These are phyloP conservation scores for Wiebesia pumilae DNA, from an alignment of 1,140 invertebrate genomes.

Conservation along the genomic window DNA sequence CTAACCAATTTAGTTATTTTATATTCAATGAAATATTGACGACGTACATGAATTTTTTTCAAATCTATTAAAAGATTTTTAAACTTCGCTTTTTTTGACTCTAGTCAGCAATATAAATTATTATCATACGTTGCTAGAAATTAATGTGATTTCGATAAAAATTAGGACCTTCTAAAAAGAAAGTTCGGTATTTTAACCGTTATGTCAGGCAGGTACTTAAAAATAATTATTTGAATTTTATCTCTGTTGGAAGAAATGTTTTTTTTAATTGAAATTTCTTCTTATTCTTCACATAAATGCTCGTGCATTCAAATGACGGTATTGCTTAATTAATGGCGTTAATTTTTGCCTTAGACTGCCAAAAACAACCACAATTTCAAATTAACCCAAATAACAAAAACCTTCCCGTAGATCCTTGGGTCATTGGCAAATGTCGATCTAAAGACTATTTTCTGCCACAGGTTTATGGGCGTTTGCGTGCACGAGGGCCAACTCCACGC, in stretches of 20 bases:
- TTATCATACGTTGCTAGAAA: not conserved
- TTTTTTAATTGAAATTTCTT: not conserved
- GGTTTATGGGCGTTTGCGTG: slow-evolving; percentile 97
- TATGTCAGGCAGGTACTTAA: not conserved
- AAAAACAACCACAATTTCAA: too few relatives aligned
- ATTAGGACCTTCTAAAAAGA: not conserved
- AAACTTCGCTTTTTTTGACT: not conserved
- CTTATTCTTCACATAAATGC: too few relatives aligned
- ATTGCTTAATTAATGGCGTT: too few relatives aligned
- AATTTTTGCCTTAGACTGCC: too few relatives aligned
- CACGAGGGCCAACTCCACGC: slow-evolving; percentile 96
- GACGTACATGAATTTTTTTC: not conserved
- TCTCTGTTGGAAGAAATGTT: not conserved
- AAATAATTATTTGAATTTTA: not conserved
- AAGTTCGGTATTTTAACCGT: not conserved
- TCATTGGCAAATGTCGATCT: too few relatives aligned
- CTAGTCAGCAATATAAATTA: not conserved
- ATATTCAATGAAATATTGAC: not conserved
- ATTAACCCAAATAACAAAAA: too few relatives aligned
- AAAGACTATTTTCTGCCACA: slow-evolving; percentile 65
- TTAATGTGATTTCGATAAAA: not conserved
- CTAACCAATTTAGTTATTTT: not conserved
- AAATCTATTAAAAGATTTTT: not conserved
- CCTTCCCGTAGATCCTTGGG: too few relatives aligned
- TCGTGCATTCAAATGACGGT: too few relatives aligned